These are phyloP conservation scores for Matsumyia berberina DNA, from an alignment of 2,888 invertebrate species.

Conservation along the genomic window DNA sequence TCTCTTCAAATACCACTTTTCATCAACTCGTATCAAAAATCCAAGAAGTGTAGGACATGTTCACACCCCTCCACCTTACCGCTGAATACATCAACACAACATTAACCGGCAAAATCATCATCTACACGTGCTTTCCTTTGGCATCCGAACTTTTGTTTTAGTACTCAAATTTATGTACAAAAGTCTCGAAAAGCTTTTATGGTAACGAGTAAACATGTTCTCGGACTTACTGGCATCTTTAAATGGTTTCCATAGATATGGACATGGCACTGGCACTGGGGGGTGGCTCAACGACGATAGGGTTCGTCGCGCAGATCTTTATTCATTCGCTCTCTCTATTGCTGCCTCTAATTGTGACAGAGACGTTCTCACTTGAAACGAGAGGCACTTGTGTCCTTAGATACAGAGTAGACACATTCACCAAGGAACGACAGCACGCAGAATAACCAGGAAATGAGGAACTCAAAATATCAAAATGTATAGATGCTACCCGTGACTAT, in stretches of 20 bases:
- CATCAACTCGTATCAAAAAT: not conserved
- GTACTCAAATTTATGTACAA: slow-evolving; percentile 4
- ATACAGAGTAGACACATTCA: not conserved
- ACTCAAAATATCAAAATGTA: slow-evolving; percentile 21
- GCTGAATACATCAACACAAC: slow-evolving; percentile 11
- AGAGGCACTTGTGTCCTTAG: slow-evolving; percentile 6
- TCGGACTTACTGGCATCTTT: slow-evolving; percentile 27
- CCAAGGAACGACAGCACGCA: slow-evolving; percentile 6
- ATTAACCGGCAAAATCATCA: slow-evolving; percentile 28
- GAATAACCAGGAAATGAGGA: slow-evolving; percentile 49
- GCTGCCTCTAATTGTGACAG: not conserved
- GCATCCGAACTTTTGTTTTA: not conserved
- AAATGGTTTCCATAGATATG: slow-evolving; percentile 3
- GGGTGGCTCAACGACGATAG: slow-evolving; percentile 27
- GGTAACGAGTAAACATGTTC: slow-evolving; percentile 30
- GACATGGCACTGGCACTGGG: not conserved
- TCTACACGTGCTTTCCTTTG: slow-evolving; percentile 28
- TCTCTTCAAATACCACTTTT: no score
- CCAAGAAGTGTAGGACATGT: not conserved
- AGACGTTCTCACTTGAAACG: slow-evolving; percentile 23
- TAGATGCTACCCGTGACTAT: slow-evolving; percentile 9
- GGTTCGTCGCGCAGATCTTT: slow-evolving; percentile 53
- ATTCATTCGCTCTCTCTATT: not conserved
- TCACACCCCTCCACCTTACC: not conserved
- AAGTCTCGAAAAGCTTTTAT: slow-evolving; percentile 33